Conservation (phyloP, 2,888 invertebrate species). For the Anthrax anthrax region DNA sequence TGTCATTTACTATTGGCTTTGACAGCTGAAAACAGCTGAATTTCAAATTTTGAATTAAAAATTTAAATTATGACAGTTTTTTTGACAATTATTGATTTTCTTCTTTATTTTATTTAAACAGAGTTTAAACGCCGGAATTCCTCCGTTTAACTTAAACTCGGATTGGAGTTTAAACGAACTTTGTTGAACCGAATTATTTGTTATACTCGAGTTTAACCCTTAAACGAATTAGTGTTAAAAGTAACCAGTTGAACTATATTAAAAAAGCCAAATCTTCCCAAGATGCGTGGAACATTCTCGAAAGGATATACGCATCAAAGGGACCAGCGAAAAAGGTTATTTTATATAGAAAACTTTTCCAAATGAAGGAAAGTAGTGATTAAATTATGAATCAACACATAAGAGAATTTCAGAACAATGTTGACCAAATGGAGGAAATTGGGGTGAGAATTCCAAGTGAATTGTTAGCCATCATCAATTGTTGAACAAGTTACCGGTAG, state of each 20-base stretch:
- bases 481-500: constrained; percentile 4
- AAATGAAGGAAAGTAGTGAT: constrained; percentile 3
- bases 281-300: constrained; percentile 4
- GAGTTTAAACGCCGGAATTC: too few relatives aligned
- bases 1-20: too few relatives aligned
- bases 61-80: too few relatives aligned
- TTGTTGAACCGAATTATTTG: too few relatives aligned
- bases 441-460: constrained; percentile 7
- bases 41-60: too few relatives aligned
- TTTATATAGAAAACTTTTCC: constrained; percentile 4
- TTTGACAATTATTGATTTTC: too few relatives aligned
- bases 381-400: constrained; percentile 2
- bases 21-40: too few relatives aligned
- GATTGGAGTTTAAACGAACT: too few relatives aligned
- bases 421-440: constrained; percentile 3
- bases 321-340: constrained; percentile 5
- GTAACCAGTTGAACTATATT: constrained; percentile 5
- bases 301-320: too few relatives aligned
- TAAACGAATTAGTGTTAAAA: constrained; percentile 3
- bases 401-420: constrained; percentile 3
- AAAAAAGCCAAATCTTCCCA: constrained; percentile 5
- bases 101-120: too few relatives aligned
- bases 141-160: too few relatives aligned
- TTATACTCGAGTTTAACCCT: too few relatives aligned
- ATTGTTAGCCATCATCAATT: constrained; percentile 7